Evolutionary conservation across 2,888 invertebrate genomes (phyloP), one percentile per base, ranked within the genome.

Genomic region (Amblyjoppa proteus): DNA sequence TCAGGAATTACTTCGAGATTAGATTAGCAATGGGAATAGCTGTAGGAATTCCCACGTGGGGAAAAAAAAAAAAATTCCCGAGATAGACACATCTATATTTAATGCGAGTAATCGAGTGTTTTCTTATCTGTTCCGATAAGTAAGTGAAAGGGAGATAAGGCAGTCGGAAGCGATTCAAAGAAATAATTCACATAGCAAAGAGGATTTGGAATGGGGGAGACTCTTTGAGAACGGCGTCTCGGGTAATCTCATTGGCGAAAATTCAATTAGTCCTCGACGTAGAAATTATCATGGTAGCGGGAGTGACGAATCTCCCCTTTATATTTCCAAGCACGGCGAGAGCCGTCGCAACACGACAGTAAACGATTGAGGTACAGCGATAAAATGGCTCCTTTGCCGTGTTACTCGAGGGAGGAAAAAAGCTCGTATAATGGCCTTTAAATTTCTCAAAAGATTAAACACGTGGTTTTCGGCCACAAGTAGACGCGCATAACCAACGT

Each of bases 221-320:
- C 31, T 83, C 70, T 38, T 53, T 75, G 74, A 45, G 70, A 75
- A 75, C 70, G 75, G 13, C 71, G 49, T 38, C 56, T 58, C 71
- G 75, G 56, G 58, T 83, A 83, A 83, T 83, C 75, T 34, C 71
- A 70, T 83, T 75, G 51, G 45, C 45, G 76, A 66, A 80, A 80
- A 84, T 84, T 84, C 76, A 80, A 84, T 84, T 80, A 76, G 75
- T 80, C n/a, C 66, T 81, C 58, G 76, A 56, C 58, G 49, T 56
- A 51, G 58, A 71, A 76, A 73, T 68, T 71, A 68, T 58, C 58
- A 28, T 53, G 71, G 80, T 75, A 61, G 56, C 71, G 68, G 69
- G 76, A 53, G 53, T 41, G 70, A 45, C 69, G 56, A 75, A 84
- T 80, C 45, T 80, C 31, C 49, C 66, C 70, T 49, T 74, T 73